These are phyloP conservation scores for Catostomus latipinnis DNA, from an alignment of 2,797 vertebrate genomes.

Conservation along the genomic window DNA sequence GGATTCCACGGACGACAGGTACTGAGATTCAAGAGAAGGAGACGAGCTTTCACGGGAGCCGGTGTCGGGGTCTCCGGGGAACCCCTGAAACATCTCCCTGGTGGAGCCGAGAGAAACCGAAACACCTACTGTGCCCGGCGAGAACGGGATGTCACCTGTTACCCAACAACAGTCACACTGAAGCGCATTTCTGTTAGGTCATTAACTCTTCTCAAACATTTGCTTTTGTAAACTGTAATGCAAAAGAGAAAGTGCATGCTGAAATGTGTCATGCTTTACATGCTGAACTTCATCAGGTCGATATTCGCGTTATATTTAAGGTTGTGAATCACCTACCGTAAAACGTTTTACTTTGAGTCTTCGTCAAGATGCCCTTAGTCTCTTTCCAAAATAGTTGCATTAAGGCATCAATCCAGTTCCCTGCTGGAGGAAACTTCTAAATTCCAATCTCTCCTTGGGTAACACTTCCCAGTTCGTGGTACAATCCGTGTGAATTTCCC, in stretches of 20 bases:
- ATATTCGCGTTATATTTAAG: not conserved
- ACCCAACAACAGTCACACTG: conserved; percentile 3
- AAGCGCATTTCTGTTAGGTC: conserved; percentile 19
- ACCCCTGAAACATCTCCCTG: conserved; percentile 97
- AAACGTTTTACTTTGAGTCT: conserved; percentile 66
- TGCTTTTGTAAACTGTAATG: conserved; percentile 24
- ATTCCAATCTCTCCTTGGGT: conserved; percentile 43
- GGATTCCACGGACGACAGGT: conserved; percentile 96
- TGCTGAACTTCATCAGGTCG: not conserved
- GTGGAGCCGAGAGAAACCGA: conserved; percentile 71
- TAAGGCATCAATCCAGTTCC: conserved; percentile 80
- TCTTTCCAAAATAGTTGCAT: conserved; percentile 87
- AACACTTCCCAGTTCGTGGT: conserved; percentile 46
- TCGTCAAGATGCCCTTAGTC: conserved; percentile 73
- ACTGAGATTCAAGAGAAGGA: conserved; percentile 94
- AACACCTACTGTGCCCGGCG: conserved; percentile 72
- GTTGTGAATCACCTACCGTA: conserved; percentile 67
- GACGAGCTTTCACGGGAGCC: conserved; percentile 93
- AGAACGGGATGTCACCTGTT: conserved; percentile 74
- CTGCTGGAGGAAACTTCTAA: conserved; percentile 64
- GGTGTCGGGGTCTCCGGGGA: conserved; percentile 93
- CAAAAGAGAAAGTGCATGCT: not conserved
- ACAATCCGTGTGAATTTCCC: conserved; percentile 60
- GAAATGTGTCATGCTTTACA: not conserved
- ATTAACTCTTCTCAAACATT: not conserved